phyloP scores from a whole-genome alignment of 2,888 invertebrate genomes.

The Gandaritis pyraliata region DNA sequence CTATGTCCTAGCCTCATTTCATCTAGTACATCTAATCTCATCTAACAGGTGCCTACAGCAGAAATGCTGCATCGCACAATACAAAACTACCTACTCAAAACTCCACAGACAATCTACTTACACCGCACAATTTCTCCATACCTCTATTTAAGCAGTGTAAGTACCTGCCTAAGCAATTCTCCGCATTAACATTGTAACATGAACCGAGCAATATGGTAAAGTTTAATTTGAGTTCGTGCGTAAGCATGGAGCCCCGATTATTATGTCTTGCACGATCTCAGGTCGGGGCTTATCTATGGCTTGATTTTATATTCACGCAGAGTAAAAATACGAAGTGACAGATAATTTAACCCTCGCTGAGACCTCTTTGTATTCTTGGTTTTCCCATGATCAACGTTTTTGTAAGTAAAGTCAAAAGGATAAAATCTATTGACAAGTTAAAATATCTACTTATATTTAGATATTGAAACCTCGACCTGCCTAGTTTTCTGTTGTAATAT shows the following conservation, averaged over 20 bases:
- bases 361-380: background rate
- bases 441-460: no score
- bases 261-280: constrained; percentile 16
- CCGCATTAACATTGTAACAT: constrained; percentile 33
- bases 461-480: no score
- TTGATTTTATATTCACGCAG: constrained; percentile 12
- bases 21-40: no score
- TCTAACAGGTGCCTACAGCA: no score
- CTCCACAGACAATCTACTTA: background rate
- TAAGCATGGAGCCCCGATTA: constrained; percentile 32
- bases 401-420: background rate
- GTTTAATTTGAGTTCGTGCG: constrained; percentile 39
- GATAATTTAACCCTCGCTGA: background rate
- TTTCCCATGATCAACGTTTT: background rate
- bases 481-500: no score
- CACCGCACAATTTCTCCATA: background rate
- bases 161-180: constrained; percentile 32
- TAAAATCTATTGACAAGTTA: no score
- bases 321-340: constrained; percentile 1
- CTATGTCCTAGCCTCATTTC: no score
- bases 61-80: background rate
- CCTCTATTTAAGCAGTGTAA: constrained; percentile 2
- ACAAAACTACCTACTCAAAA: background rate
- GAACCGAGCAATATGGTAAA: constrained; percentile 32
- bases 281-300: constrained; percentile 23